Evolutionary conservation across 2,113 vertebrate species (phyloP), one percentile per base, ranked within the genome.

Genomic region (Nannobrachium achirus): DNA sequence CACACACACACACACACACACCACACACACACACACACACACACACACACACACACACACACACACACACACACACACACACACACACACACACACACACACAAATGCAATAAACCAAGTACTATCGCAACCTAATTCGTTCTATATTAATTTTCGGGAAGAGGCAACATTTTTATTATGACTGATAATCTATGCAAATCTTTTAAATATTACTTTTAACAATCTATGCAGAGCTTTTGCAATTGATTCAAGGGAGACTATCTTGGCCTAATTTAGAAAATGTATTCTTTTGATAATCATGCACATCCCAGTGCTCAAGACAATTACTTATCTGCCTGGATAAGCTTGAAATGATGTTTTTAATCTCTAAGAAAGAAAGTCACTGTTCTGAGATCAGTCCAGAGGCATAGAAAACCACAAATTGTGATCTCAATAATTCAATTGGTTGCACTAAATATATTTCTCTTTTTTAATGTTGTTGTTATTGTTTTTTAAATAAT

Each of bases 121-220:
- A 70, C 75, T 69, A 83, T 87, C 78, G 14, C 60, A 70, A 76
- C 62, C 70, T 87, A 86, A 88, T 87, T 89, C 77, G 75, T 82
- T 89, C 80, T 79, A 85, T 88, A 88, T 88, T 88, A 80, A 81
- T 86, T 82, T 87, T 87, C 11, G 72, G 84, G 78, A 88, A 88
- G 88, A 88, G 82, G 80, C 83, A 85, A 70, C 63, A 78, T 79
- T 77, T 83, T 82, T 76, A 80, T 81, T 82, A 78, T 63, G 65
- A 84, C 76, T 88, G 83, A 87, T 90, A 80, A 91, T 91, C 87
- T 91, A 89, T 91, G 90, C 90, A 89, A 89, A 87, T 89, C 77
- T 88, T 79, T 89, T 81, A 89, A 84, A 80, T 81, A 82, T 88
- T 65, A 79, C 75, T 86, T 85, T 87, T 76, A 84, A 83, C 75